Percentiles rank a stretch among this genome's conserved stretches.
Evolutionary conservation across 2,113 vertebrate species (phyloP).

Genomic region (Aspiorhynchus laticeps): DNA sequence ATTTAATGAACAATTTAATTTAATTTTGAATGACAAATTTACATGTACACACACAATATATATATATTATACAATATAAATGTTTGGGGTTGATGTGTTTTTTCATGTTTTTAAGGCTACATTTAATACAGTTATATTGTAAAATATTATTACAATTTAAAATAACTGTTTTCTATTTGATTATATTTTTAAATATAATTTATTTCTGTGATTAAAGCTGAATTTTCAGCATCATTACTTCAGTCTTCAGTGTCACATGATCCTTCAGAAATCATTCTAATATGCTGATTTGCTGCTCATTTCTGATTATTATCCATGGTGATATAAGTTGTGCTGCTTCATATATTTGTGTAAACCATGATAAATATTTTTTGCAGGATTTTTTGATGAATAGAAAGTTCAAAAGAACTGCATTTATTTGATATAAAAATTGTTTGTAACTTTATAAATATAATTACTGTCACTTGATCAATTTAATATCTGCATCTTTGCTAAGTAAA

Average conservation of each 20-base stretch:
- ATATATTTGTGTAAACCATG: background rate
- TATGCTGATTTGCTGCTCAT: background rate
- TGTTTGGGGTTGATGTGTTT: too few species aligned
- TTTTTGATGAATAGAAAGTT: background rate
- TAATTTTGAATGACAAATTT: too few species aligned
- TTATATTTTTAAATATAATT: too few species aligned
- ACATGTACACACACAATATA: too few species aligned
- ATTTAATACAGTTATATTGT: too few species aligned
- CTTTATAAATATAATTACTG: too few species aligned
- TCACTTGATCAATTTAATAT: background rate
- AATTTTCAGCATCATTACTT: background rate
- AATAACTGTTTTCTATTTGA: too few species aligned
- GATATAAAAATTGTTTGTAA: background rate
- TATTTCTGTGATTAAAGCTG: too few species aligned
- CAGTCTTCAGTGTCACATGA: background rate
- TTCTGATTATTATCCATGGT: background rate
- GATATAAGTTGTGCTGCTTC: background rate
- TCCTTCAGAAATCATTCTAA: background rate
- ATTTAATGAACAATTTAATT: too few species aligned
- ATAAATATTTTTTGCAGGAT: background rate
- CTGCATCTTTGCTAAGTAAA: background rate
- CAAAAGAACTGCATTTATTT: background rate
- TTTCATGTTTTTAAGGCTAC: too few species aligned
- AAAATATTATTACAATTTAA: too few species aligned
- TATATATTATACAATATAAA: too few species aligned